Base-by-base conservation (phyloP, 2,888 invertebrate genomes). In the Lepas anatifera region DNA sequence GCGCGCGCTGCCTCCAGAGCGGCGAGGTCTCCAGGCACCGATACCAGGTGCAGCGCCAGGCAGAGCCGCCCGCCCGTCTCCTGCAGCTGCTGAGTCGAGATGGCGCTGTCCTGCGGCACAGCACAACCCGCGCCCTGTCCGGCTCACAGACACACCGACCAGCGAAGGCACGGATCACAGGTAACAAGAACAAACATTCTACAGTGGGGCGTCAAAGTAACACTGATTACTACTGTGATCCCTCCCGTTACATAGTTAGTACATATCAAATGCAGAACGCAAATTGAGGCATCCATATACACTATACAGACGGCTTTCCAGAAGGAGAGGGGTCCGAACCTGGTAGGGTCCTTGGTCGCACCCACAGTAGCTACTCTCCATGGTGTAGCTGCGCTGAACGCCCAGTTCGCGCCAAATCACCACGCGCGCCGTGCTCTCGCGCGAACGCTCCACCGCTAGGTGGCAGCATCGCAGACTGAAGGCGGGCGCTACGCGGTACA, bases 341-440 rank as follows among this genome's bases (percentile, higher is more conserved):
- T 86, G 85, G 77, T 86, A 87, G 25, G 85, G 84, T 46, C 91
- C 90, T 76, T 87, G 84, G 76, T 91, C 90, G 78, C 88, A 90
- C 58, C 92, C 92, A 77, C 90, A 91, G 80, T 90, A 92, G 69
- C 90, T 89, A 70, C 89, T 89, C 80, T 93, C 93, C 86, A 93
- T 87, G 41, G 93, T 93, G 81, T 92, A 92, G 71, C 85, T 84
- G 72, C 89, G 83, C 64, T 85, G 82, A 71, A 93, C 87, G 27
- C 88, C 88, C 73, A 92, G 87, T 78, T 92, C 89, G 69, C 92
- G 82, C 92, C 92, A 93, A 70, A 91, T 86, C 1, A 91, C 89
- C 73, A 93, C 89, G 67, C 93, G 83, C 7, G 91, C 92, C 3
- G 92, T 92, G 72, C 89, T 85, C 81, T 93, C 92, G 73, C 91